These are phyloP conservation scores for Equus quagga DNA, from an alignment of 2,113 vertebrate species.

Conservation along the genomic window DNA sequence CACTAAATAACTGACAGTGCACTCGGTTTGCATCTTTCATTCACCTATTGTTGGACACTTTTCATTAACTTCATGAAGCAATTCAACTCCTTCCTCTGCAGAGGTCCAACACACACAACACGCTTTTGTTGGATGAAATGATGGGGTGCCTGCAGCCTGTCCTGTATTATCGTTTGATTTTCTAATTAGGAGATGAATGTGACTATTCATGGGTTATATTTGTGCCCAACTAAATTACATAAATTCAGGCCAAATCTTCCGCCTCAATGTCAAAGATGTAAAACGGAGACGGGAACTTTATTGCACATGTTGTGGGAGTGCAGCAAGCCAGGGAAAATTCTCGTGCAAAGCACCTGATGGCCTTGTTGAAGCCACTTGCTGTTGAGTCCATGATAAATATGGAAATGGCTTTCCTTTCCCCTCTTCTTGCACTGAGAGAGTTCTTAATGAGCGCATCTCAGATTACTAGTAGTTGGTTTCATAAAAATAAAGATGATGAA, in stretches of 20 bases:
- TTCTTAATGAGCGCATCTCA: constrained; percentile 43
- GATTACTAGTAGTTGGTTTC: constrained; percentile 25
- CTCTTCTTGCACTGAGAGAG: not conserved
- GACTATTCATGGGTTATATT: constrained; percentile 78
- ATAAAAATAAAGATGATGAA: constrained; percentile 49
- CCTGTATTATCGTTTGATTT: constrained; percentile 79
- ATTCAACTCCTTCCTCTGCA: constrained; percentile 38
- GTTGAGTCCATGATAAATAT: constrained; percentile 7
- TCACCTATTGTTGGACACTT: constrained; percentile 42
- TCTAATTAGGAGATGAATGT: constrained; percentile 83
- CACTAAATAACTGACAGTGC: constrained; percentile 71
- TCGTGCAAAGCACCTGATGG: constrained; percentile 38
- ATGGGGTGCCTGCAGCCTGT: constrained; percentile 74
- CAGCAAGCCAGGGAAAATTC: constrained; percentile 65
- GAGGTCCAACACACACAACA: not conserved
- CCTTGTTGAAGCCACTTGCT: constrained; percentile 8
- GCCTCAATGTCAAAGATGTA: constrained; percentile 82
- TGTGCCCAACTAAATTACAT: constrained; percentile 82
- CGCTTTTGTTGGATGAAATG: constrained; percentile 59
- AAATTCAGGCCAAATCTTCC: constrained; percentile 85
- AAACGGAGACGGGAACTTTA: constrained; percentile 75
- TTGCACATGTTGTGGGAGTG: constrained; percentile 65
- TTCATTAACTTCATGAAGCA: constrained; percentile 59
- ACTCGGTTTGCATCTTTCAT: not conserved
- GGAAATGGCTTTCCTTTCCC: constrained; percentile 54